Evolutionary conservation across 2,113 vertebrate species (phyloP).

Genomic region (Cyphomyrus plagiostoma): DNA sequence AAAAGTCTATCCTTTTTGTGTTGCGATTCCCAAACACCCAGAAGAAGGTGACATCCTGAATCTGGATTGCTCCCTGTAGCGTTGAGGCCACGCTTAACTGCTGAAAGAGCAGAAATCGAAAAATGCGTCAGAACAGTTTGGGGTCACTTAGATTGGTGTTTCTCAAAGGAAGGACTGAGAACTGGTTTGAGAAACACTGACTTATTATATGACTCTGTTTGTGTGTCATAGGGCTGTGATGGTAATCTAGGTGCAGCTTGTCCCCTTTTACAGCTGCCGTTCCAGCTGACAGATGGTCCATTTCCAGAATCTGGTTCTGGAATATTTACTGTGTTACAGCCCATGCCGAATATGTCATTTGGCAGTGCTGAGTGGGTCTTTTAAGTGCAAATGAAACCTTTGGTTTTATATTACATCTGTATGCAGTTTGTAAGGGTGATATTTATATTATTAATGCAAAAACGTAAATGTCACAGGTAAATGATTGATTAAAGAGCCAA

Average conservation of each 20-base stretch:
- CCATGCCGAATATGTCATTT: background rate
- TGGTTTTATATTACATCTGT: background rate
- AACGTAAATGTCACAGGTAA: background rate
- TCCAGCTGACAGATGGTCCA: background rate
- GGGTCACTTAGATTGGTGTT: background rate
- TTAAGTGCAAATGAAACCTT: slow-evolving; percentile 9
- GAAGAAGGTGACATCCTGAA: background rate
- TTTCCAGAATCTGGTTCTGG: background rate
- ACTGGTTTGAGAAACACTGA: background rate
- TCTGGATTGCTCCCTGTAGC: background rate
- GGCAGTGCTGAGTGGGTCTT: background rate
- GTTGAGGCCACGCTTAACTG: background rate
- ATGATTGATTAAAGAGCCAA: background rate
- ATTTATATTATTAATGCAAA: background rate
- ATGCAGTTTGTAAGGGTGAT: background rate
- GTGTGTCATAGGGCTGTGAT: background rate
- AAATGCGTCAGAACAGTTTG: background rate
- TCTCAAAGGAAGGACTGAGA: too few species aligned
- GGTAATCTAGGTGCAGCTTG: background rate
- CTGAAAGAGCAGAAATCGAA: background rate
- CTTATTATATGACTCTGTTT: background rate
- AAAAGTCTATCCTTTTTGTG: background rate
- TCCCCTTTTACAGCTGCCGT: background rate
- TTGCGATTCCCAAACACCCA: background rate
- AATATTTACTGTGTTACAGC: background rate